phyloP scores from a whole-genome alignment of 2,888 invertebrate genomes.

The Lepidochitona cinerea region DNA sequence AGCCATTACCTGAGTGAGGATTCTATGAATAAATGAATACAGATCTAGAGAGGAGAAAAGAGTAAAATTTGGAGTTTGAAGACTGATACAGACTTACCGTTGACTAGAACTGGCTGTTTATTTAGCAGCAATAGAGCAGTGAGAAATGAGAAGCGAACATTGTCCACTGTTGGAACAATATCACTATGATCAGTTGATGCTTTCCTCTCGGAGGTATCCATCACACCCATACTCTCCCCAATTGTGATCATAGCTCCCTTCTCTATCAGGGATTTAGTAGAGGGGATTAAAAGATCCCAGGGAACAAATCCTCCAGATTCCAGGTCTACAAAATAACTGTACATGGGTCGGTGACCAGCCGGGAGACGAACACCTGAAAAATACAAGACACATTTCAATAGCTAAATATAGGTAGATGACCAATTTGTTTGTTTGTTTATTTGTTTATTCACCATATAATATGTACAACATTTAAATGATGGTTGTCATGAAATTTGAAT shows the following conservation, averaged over 20 bases:
- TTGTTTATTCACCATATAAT: too few relatives aligned
- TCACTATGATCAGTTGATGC: slow-evolving; percentile 46
- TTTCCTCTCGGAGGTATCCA: slow-evolving; percentile 44
- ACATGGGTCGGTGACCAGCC: slow-evolving; percentile 66
- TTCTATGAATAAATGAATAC: too few relatives aligned
- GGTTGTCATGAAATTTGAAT: too few relatives aligned
- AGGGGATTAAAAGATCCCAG: slow-evolving; percentile 68
- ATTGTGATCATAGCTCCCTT: slow-evolving; percentile 67
- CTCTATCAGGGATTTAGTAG: slow-evolving; percentile 68
- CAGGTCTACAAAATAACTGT: slow-evolving; percentile 70
- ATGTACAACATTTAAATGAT: too few relatives aligned
- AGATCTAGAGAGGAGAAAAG: too few relatives aligned
- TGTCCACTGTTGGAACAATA: slow-evolving; percentile 69
- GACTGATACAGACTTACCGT: slow-evolving; percentile 47
- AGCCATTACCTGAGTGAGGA: too few relatives aligned
- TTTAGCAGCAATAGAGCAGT: slow-evolving; percentile 61
- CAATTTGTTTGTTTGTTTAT: too few relatives aligned
- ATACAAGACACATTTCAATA: too few relatives aligned
- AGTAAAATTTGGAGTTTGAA: too few relatives aligned
- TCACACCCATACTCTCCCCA: slow-evolving; percentile 62
- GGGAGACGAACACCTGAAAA: slow-evolving; percentile 68
- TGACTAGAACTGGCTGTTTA: slow-evolving; percentile 68
- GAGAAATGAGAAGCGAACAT: slow-evolving; percentile 69
- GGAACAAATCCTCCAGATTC: slow-evolving; percentile 67
- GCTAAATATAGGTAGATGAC: too few relatives aligned